These are phyloP conservation scores for Nothocercus nigrocapillus DNA, from an alignment of 2,113 vertebrate species.

Conservation along the genomic window DNA sequence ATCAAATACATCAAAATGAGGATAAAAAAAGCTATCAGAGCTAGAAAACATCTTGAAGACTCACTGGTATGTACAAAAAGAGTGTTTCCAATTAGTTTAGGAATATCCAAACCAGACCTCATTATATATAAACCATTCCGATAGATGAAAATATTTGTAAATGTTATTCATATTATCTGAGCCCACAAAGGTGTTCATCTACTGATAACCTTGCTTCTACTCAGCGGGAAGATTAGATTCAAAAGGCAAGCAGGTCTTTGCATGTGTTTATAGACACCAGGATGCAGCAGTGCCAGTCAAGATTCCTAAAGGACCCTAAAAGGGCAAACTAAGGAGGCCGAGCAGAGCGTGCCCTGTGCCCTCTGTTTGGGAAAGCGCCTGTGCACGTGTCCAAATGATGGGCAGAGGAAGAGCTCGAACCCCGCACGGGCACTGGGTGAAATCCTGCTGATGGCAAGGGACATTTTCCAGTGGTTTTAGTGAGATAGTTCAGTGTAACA, in stretches of 20 bases:
- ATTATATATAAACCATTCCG: neutral
- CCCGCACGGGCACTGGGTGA: neutral
- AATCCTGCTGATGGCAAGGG: neutral
- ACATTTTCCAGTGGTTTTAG: neutral
- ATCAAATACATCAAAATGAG: neutral
- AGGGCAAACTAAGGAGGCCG: neutral
- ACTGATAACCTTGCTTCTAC: neutral
- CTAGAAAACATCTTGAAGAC: neutral
- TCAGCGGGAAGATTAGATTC: neutral
- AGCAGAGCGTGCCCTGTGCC: accelerated
- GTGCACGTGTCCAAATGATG: neutral
- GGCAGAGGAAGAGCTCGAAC: neutral
- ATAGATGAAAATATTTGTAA: neutral
- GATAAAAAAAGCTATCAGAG: neutral
- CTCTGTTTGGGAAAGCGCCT: neutral
- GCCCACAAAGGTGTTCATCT: neutral
- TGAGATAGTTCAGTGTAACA: neutral
- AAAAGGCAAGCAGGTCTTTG: neutral
- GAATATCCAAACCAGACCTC: neutral
- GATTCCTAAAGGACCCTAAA: neutral
- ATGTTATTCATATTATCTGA: neutral
- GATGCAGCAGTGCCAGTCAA: neutral
- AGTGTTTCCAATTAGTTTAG: neutral
- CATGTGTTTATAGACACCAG: neutral
- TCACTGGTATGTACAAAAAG: neutral